phyloP scores from a whole-genome alignment of 2,113 vertebrate genomes.

The Misgurnus anguillicaudatus region DNA sequence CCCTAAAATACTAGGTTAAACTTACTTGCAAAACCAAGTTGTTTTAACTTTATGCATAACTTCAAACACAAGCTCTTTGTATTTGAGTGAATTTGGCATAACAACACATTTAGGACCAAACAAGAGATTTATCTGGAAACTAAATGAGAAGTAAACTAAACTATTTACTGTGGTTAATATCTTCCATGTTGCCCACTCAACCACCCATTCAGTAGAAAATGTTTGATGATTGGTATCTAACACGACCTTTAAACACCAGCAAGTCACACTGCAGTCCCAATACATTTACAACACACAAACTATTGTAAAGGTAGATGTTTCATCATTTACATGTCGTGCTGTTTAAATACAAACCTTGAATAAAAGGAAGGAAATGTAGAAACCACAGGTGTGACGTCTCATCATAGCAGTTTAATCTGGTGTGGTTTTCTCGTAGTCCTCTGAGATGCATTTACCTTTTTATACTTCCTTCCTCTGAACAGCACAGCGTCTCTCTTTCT shows the following conservation, averaged over 20 bases:
- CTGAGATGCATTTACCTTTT: conserved; percentile 28
- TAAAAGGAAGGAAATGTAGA: not conserved
- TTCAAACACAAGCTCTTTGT: too few relatives aligned
- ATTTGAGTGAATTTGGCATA: too few relatives aligned
- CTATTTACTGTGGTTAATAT: not conserved
- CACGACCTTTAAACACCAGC: conserved; percentile 35
- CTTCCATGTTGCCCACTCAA: conserved; percentile 32
- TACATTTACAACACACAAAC: too few relatives aligned
- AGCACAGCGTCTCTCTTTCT: conserved; percentile 54
- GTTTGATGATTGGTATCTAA: not conserved
- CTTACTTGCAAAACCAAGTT: too few relatives aligned
- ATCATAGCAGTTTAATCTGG: not conserved
- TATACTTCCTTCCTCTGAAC: conserved; percentile 55
- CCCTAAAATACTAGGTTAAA: too few relatives aligned
- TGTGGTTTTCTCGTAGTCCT: conserved; percentile 2
- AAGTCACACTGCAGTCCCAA: conserved; percentile 20
- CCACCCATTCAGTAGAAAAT: conserved; percentile 1
- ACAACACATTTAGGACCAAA: too few relatives aligned
- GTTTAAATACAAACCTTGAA: not conserved
- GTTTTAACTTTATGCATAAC: too few relatives aligned
- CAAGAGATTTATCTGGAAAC: not conserved
- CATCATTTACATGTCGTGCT: not conserved
- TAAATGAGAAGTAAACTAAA: not conserved
- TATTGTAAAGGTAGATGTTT: too few relatives aligned
- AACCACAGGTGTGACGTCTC: conserved; percentile 14